Conservation (phyloP, 2,888 invertebrate species). For the Chorisops tibialis region DNA sequence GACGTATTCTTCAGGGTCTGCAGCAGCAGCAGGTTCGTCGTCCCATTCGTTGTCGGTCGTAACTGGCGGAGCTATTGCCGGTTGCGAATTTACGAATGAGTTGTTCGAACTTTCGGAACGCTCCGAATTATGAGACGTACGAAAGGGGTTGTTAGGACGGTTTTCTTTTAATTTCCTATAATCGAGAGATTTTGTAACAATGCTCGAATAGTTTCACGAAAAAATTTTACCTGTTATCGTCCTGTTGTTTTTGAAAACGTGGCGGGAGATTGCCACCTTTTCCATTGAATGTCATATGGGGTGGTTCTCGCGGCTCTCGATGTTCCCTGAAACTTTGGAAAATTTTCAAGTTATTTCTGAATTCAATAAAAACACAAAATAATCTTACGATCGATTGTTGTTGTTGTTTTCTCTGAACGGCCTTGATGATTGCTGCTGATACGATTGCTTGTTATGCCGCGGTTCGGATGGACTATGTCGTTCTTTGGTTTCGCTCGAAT, state of each 20-base stretch:
- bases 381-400: conserved; percentile 18
- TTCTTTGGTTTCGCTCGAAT: conserved; percentile 40
- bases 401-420: conserved; percentile 26
- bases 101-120: background rate
- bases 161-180: conserved; percentile 11
- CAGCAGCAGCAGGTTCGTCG: background rate
- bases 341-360: background rate
- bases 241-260: conserved; percentile 42
- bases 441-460: conserved; percentile 35
- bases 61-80: background rate
- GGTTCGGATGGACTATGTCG: conserved; percentile 41
- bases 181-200: background rate
- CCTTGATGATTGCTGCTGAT: conserved; percentile 26
- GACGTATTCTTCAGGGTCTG: conserved; percentile 51
- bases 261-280: conserved; percentile 40
- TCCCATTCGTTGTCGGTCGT: background rate
- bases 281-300: conserved; percentile 14
- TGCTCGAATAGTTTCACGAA: background rate
- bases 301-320: conserved; percentile 19
- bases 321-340: background rate
- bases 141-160: background rate
- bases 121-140: conserved; percentile 8
- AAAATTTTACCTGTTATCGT: conserved; percentile 9
- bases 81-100: background rate
- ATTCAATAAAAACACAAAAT: background rate